A percentile compares a stretch with the other conserved stretches of the same genome.
Evolutionary conservation across 1,140 invertebrate species (phyloP).

Genomic region (Calephelis virginiensis): DNA sequence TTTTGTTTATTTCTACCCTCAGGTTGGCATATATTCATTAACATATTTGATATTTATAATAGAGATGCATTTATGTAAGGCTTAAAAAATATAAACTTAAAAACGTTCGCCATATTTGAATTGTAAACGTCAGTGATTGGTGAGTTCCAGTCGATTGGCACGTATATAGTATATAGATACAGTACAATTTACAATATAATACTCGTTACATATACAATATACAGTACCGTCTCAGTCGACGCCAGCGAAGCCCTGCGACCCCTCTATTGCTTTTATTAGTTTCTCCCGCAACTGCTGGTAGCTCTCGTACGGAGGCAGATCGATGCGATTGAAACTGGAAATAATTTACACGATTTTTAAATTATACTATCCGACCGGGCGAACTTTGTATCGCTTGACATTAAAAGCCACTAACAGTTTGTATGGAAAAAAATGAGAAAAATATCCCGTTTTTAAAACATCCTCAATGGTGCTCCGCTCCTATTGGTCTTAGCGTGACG

Average conservation of each 20-base stretch:
- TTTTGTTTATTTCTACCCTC: too few relatives aligned
- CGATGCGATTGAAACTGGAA: conserved; percentile 96
- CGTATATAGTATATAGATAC: not conserved
- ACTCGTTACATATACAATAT: conserved; percentile 13
- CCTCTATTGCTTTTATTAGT: conserved; percentile 97
- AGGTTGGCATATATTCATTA: too few relatives aligned
- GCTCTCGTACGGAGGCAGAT: conserved; percentile 97
- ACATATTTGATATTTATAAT: too few relatives aligned
- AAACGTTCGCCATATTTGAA: not conserved
- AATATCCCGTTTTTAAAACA: too few relatives aligned
- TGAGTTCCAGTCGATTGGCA: not conserved
- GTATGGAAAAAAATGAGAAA: too few relatives aligned
- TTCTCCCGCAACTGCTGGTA: conserved; percentile 97
- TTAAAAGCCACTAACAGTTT: too few relatives aligned
- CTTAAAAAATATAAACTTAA: not conserved
- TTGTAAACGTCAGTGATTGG: not conserved
- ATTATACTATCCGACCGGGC: too few relatives aligned
- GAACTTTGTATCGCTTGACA: too few relatives aligned
- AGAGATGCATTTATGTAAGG: too few relatives aligned
- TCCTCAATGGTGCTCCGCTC: too few relatives aligned
- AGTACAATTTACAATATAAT: conserved; percentile 17
- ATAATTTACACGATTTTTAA: not conserved
- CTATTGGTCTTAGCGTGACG: too few relatives aligned
- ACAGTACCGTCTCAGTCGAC: conserved; percentile 88
- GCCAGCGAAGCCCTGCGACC: conserved; percentile 98